These are phyloP conservation scores for Dolichallabes microphthalmus DNA, from an alignment of 2,113 vertebrate genomes.

Conservation along the genomic window DNA sequence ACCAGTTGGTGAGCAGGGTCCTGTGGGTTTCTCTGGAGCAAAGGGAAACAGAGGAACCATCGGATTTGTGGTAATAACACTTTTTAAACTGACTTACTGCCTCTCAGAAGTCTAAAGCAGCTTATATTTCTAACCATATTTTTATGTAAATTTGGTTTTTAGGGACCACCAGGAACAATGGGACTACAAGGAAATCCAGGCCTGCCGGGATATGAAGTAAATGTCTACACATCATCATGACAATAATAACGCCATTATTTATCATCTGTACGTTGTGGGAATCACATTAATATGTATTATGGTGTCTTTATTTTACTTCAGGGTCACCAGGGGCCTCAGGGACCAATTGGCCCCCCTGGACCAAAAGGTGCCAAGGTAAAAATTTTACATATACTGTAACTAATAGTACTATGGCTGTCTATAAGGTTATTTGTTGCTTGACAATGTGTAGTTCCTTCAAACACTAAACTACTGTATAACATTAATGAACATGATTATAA, in stretches of 20 bases:
- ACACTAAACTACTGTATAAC: no score
- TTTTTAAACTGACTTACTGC: neutral
- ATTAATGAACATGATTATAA: no score
- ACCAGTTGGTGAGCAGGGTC: conserved; percentile 77
- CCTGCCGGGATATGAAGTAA: conserved; percentile 85
- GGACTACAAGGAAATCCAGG: conserved; percentile 86
- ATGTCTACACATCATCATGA: conserved; percentile 10
- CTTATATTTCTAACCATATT: conserved; percentile 2
- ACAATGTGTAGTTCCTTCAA: neutral
- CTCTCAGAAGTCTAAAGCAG: neutral
- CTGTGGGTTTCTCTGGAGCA: conserved; percentile 81
- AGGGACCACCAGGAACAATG: conserved; percentile 90
- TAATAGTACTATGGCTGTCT: neutral
- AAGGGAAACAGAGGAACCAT: conserved; percentile 92
- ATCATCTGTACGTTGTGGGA: neutral
- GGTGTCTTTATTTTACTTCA: conserved; percentile 57
- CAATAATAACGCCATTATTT: neutral
- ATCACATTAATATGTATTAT: neutral
- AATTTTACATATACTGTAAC: conserved; percentile 5
- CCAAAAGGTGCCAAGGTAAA: conserved; percentile 92
- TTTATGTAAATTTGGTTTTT: conserved; percentile 23
- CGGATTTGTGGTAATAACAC: conserved; percentile 80
- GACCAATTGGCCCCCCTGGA: conserved; percentile 83
- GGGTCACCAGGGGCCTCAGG: conserved; percentile 84
- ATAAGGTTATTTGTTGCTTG: neutral